Evolutionary conservation across 2,113 vertebrate species (phyloP).

Genomic region (Alectura lathami): DNA sequence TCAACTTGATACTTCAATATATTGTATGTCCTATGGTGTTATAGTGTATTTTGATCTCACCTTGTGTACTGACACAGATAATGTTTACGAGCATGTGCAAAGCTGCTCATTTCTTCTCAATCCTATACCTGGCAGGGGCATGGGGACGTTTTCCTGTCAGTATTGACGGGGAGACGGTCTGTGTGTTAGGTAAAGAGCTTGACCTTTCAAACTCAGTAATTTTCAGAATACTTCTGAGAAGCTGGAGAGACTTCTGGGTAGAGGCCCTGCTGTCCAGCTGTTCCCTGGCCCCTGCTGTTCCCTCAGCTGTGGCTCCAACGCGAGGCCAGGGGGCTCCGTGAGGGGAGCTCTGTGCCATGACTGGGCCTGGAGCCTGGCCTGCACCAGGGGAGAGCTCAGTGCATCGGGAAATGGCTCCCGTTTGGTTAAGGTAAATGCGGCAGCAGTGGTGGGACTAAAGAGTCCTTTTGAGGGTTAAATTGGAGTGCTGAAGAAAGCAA

Average conservation of each 20-base stretch:
- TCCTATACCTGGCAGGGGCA: not conserved
- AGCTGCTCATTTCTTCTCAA: not conserved
- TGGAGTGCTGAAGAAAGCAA: not conserved
- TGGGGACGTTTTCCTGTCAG: not conserved
- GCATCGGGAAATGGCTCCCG: not conserved
- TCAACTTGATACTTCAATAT: not conserved
- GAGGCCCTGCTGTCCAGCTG: not conserved
- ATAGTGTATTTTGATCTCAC: not conserved
- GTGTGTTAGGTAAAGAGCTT: not conserved
- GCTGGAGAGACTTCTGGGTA: not conserved
- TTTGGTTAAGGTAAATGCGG: not conserved
- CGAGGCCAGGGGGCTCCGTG: rapidly evolving
- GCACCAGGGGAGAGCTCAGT: not conserved
- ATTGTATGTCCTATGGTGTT: not conserved
- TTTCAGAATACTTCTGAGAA: not conserved
- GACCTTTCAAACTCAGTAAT: not conserved
- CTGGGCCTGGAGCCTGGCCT: not conserved
- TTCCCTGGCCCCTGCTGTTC: not conserved
- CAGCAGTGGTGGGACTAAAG: not conserved
- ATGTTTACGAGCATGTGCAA: not conserved
- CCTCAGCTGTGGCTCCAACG: not conserved
- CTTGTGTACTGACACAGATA: not conserved
- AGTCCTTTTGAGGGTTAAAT: not conserved
- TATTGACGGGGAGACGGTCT: not conserved
- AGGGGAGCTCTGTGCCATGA: not conserved